Percentiles rank a stretch among this genome's conserved stretches.
These are phyloP conservation scores for Discoglossus pictus DNA, from an alignment of 2,797 vertebrate genomes.

Conservation along the genomic window DNA sequence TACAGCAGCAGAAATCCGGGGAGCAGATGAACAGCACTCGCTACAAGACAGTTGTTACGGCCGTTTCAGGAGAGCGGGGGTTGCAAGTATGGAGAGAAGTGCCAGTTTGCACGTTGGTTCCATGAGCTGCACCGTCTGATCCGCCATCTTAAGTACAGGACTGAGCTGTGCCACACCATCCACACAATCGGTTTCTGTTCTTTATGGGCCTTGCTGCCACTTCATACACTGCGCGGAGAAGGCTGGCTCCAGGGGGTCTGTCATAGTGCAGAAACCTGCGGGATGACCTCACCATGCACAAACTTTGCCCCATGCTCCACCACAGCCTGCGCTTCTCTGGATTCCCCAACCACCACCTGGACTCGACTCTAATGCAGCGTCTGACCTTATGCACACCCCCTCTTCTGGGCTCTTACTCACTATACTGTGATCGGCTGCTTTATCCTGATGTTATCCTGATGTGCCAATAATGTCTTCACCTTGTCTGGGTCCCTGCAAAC, in stretches of 20 bases:
- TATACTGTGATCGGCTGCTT: conserved; percentile 85
- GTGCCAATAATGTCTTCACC: conserved; percentile 83
- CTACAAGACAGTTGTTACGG: conserved; percentile 92
- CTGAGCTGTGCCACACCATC: conserved; percentile 91
- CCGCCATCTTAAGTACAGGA: conserved; percentile 92
- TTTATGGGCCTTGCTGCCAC: conserved; percentile 89
- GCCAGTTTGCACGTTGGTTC: conserved; percentile 91
- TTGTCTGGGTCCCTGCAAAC: conserved; percentile 86
- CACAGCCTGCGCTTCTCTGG: conserved; percentile 95
- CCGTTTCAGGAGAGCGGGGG: conserved; percentile 91
- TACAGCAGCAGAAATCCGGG: conserved; percentile 78
- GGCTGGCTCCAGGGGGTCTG: conserved; percentile 73
- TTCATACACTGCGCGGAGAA: conserved; percentile 92
- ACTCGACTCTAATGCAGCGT: conserved; percentile 75
- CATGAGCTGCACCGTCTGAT: conserved; percentile 88
- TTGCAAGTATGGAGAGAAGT: conserved; percentile 93
- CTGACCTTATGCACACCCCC: conserved; percentile 87
- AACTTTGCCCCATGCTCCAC: conserved; percentile 82
- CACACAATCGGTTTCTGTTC: conserved; percentile 93
- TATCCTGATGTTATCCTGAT: conserved; percentile 75
- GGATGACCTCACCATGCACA: conserved; percentile 66
- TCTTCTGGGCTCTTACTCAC: conserved; percentile 74
- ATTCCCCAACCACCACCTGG: conserved; percentile 78
- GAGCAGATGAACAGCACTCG: conserved; percentile 94
- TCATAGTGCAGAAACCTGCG: conserved; percentile 70